Base-by-base conservation (phyloP, 2,888 invertebrate species). In the Polydrusus tereticollis region DNA sequence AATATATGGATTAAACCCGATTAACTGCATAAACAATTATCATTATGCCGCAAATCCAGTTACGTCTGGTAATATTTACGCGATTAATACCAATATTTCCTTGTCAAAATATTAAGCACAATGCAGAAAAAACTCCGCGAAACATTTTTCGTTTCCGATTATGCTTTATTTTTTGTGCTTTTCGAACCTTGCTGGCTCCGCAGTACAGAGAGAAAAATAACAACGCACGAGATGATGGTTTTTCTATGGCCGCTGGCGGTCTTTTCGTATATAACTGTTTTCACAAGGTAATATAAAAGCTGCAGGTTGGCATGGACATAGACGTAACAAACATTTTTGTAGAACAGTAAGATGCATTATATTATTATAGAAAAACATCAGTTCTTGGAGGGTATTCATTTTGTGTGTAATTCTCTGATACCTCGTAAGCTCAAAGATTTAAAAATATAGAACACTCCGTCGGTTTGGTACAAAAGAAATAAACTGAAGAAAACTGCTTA, bases 201-300 rank as follows among this genome's bases (percentile, higher is more conserved):
- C 70, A 70, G 55, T 65, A 70, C 59, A 65, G 58, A 65, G 52
- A 50, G 60, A 59, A 70, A 72, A 67, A 72, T 67, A 72, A 71
- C 66, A 71, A 71, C 62, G 66, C 62, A 67, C 67, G 72, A 72
- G 72, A 72, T n/a, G n/a, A n/a, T 72, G 72, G 72, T 67, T 72
- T 72, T 72, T 72, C 62, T 67, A 72, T 67, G 63, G 23, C 73
- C 69, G 12, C 21, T 60, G 52, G 73, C 52, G 64, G 47, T 59
- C 52, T 73, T 73, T 73, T 65, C 64, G 73, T 69, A 69, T n/a
- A n/a, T 65, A 65, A 60, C 55, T 73, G 73, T 73, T 73, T 73
- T 64, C 43, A 73, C 69, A 73, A 73, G 73, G 69, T 73, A 73
- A 73, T 41, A 41, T 69, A 57, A 58, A 58, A 64, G 52, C 57